Evolutionary conservation across 2,797 vertebrate genomes (phyloP), one percentile per base, ranked within the genome.

Genomic region (Karalla daura): DNA sequence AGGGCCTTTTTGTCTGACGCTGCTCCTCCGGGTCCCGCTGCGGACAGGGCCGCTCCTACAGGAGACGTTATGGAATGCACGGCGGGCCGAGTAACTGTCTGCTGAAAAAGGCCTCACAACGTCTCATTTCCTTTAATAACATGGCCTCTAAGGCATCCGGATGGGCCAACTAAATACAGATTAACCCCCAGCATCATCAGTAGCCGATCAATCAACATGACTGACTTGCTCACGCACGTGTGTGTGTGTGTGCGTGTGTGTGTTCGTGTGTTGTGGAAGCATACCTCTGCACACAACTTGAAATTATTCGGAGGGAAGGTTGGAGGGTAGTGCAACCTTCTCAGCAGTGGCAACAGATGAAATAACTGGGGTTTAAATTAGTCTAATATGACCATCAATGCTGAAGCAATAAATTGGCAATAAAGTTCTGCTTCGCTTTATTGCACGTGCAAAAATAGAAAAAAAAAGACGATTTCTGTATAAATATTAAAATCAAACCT

Each of bases 81-180:
- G 49, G 63, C 20, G 76, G 78, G 77, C 80, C 86, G 69, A 87
- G 74, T 76, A 81, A 88, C 84, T 88, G 90, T 88, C 89, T 89
- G 88, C 84, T 86, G 87, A 84, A 86, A 89, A 89, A 78, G 64
- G 67, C 40, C 83, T 86, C 75, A 72, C 90, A 84, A 85, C 33
- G 63, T 88, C 84, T 92, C 82, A 91, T 92, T 92, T 93, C 92
- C 91, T 90, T 88, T 89, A 89, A 90, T 90, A 87, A 87, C 83
- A 79, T 62, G 86, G 74, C 84, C 87, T 85, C 89, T 78, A 81
- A 87, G 90, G 86, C 91, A 93, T 93, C 93, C 91, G 90, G 91
- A 93, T 90, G 81, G 86, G 81, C 87, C 89, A 61, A 85, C 91
- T 92, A 91, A 93, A 93, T 91, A 91, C 90, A 92, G 92, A 94